phyloP scores from a whole-genome alignment of 1,140 invertebrate species.

The Bacillus rossius region DNA sequence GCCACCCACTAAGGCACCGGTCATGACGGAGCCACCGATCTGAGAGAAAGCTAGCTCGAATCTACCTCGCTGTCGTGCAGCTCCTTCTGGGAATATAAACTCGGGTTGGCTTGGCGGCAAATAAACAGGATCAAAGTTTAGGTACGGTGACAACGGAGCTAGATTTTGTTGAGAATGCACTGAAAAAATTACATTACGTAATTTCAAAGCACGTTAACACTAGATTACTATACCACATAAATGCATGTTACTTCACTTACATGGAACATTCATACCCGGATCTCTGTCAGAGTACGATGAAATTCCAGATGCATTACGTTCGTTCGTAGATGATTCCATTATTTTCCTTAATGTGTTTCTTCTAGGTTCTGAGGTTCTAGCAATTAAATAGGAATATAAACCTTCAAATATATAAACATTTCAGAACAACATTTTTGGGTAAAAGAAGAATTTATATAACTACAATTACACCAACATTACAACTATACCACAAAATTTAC shows the following conservation, averaged over 20 bases:
- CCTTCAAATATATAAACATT: too few species aligned
- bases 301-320: too few species aligned
- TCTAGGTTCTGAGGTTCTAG: too few species aligned
- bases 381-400: too few species aligned
- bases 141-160: slow-evolving; percentile 74
- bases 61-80: slow-evolving; percentile 68
- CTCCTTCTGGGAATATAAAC: slow-evolving; percentile 89
- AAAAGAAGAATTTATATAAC: too few species aligned
- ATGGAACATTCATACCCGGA: slow-evolving; percentile 15
- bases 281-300: slow-evolving; percentile 11
- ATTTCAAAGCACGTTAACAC: not conserved
- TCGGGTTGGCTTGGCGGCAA: slow-evolving; percentile 78
- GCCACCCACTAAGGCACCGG: slow-evolving; percentile 80
- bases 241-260: not conserved
- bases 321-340: too few species aligned
- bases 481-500: too few species aligned
- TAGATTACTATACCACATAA: not conserved
- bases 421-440: too few species aligned
- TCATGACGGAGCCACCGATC: slow-evolving; percentile 83
- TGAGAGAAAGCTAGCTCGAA: slow-evolving; percentile 90
- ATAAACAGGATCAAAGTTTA: slow-evolving; percentile 87
- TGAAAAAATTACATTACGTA: slow-evolving; percentile 23
- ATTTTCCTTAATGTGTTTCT: too few species aligned
- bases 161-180: slow-evolving; percentile 37
- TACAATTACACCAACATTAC: too few species aligned